phyloP scores from a whole-genome alignment of 2,797 vertebrate genomes.

The Gadopsis bispinosus region DNA sequence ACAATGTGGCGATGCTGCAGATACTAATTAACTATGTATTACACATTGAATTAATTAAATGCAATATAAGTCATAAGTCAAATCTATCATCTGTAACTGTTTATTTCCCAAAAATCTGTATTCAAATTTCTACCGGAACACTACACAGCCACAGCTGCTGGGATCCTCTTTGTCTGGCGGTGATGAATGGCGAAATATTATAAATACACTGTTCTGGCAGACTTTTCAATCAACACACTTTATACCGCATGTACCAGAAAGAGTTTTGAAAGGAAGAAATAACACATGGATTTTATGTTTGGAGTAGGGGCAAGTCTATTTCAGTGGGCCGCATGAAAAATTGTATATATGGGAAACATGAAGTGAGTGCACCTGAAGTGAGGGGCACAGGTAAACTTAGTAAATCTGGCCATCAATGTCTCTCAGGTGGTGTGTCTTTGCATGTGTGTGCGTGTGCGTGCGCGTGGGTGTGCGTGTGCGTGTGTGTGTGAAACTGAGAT shows the following conservation, averaged over 20 bases:
- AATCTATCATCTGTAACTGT: neutral
- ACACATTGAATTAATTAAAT: conserved; percentile 11
- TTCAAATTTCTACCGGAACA: neutral
- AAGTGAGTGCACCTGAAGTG: neutral
- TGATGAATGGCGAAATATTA: neutral
- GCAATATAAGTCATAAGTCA: neutral
- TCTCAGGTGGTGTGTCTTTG: conserved; percentile 17
- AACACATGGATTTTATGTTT: neutral
- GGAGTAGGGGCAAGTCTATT: neutral
- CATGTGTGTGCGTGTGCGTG: neutral
- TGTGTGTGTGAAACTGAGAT: neutral
- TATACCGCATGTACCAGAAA: conserved; percentile 1
- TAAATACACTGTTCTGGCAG: neutral
- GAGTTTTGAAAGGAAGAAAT: neutral
- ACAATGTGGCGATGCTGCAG: neutral
- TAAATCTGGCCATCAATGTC: neutral
- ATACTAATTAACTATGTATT: conserved; percentile 11
- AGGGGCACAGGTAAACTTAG: neutral
- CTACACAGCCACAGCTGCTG: neutral
- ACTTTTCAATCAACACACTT: neutral
- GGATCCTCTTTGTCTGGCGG: neutral
- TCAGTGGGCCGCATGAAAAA: neutral
- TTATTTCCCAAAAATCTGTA: no score
- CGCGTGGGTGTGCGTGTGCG: neutral
- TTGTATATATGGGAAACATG: neutral